Conservation (phyloP, 2,113 vertebrate genomes). For the Limnothrissa miodon region DNA sequence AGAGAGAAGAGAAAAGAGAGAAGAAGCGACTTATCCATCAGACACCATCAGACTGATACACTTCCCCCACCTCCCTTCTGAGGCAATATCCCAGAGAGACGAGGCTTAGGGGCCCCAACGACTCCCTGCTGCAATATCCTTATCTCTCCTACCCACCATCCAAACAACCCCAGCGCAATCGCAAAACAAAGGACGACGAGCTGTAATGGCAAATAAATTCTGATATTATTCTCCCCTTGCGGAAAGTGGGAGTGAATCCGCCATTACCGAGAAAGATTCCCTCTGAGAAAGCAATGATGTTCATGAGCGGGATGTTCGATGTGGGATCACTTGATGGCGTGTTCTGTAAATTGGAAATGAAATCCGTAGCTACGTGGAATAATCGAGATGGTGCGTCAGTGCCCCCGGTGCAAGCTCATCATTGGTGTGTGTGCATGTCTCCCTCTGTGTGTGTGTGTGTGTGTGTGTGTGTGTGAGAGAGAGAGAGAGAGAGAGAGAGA, state of each 20-base stretch:
- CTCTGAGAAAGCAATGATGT: conserved; percentile 8
- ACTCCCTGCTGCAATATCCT: conserved; percentile 35
- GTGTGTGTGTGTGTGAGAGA: no score
- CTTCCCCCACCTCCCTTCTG: conserved; percentile 5
- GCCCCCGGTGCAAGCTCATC: background rate
- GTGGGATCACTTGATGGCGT: conserved; percentile 16
- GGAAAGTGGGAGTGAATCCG: conserved; percentile 1
- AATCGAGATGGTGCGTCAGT: conserved; percentile 1
- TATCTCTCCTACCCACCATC: conserved; percentile 36
- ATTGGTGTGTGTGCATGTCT: no score
- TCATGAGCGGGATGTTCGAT: conserved; percentile 5
- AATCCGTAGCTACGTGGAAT: background rate
- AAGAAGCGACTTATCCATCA: background rate
- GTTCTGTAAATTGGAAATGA: conserved; percentile 32
- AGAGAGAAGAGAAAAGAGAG: background rate
- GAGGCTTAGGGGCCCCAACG: conserved; percentile 8
- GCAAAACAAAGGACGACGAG: conserved; percentile 43
- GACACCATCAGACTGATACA: background rate
- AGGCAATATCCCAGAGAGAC: conserved; percentile 32
- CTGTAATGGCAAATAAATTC: conserved; percentile 38
- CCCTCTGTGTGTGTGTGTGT: no score
- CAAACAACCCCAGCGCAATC: conserved; percentile 30
- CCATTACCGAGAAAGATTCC: conserved; percentile 12
- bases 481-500: no score
- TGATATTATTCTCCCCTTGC: conserved; percentile 38